Conservation (phyloP, 2,888 invertebrate genomes). For the Dicycla oo region DNA sequence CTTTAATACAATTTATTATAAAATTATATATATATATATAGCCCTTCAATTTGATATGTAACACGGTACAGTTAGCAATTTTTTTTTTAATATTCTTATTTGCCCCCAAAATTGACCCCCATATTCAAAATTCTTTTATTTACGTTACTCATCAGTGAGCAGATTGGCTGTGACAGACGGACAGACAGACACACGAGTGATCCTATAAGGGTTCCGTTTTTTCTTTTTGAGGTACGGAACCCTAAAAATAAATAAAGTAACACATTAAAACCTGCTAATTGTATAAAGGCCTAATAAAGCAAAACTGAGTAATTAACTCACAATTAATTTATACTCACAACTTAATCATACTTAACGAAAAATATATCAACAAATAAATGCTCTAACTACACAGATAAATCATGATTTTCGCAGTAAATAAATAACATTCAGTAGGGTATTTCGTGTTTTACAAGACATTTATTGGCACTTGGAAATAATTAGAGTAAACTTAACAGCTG, state of each 20-base stretch:
- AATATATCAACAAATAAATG: constrained; percentile 6
- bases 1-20: no score
- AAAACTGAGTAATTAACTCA: neutral
- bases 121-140: no score
- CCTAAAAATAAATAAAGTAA: neutral
- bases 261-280: neutral
- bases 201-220: no score
- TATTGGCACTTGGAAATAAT: constrained; percentile 50
- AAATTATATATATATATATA: no score
- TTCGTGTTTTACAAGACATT: constrained; percentile 46
- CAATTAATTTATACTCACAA: neutral
- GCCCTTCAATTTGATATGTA: no score
- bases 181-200: no score
- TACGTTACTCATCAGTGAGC: no score
- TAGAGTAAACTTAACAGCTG: constrained; percentile 23
- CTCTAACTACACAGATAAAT: neutral
- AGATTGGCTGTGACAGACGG: no score
- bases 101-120: no score
- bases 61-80: no score
- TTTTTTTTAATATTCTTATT: no score
- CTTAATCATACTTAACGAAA: constrained; percentile 21
- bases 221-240: no score
- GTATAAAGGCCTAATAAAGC: neutral
- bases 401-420: constrained; percentile 40
- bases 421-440: constrained; percentile 17